Percentiles rank a stretch among this genome's conserved stretches.
phyloP scores from a whole-genome alignment of 92 coral and sea anemone genomes.

The Desmophyllum pertusum region DNA sequence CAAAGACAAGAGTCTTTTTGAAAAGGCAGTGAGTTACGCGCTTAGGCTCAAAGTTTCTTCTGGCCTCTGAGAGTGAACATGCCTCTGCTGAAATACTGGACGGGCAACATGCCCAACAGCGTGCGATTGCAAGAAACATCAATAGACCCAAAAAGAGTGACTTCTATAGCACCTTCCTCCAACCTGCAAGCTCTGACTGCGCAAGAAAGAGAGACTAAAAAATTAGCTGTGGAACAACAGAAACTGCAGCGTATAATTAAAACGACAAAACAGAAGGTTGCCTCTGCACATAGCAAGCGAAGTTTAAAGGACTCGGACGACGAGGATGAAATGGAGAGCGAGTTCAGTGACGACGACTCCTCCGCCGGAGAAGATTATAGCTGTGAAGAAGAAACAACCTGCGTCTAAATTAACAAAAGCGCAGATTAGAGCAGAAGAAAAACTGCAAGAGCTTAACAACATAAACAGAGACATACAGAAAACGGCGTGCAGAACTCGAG shows the following conservation, averaged over 20 bases:
- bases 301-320: not conserved
- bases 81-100: not conserved
- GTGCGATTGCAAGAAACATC: not conserved
- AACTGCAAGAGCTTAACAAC: too few relatives aligned
- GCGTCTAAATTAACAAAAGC: too few relatives aligned
- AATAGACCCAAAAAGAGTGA: not conserved
- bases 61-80: not conserved
- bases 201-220: not conserved
- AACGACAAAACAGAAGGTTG: not conserved
- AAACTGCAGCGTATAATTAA: not conserved
- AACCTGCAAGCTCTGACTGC: not conserved
- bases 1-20: not conserved
- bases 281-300: too few relatives aligned
- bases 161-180: not conserved
- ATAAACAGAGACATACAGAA: too few relatives aligned
- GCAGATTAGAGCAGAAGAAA: too few relatives aligned
- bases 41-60: not conserved
- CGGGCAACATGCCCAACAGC: not conserved
- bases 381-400: too few relatives aligned
- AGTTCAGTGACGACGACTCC: too few relatives aligned
- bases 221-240: not conserved
- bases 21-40: not conserved
- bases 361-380: too few relatives aligned
- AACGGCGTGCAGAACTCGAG: too few relatives aligned
- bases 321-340: not conserved